These are phyloP conservation scores for Saguinus imperator DNA, from an alignment of 2,113 vertebrate species.

Conservation along the genomic window DNA sequence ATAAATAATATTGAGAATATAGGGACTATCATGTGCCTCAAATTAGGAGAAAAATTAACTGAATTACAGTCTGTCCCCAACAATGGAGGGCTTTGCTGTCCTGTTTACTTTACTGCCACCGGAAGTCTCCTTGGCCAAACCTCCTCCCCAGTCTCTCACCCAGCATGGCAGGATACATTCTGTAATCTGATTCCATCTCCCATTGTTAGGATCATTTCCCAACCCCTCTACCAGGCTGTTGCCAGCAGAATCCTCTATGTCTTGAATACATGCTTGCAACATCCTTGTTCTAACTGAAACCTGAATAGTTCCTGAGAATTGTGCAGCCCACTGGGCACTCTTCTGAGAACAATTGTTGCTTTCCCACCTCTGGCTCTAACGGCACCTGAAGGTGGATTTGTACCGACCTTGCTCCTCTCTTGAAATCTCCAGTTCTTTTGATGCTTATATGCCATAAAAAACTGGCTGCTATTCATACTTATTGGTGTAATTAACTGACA, in stretches of 20 bases:
- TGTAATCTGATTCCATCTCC: background rate
- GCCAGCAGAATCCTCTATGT: background rate
- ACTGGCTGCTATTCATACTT: background rate
- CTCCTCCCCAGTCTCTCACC: fast-evolving
- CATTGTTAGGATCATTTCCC: background rate
- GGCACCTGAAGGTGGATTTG: background rate
- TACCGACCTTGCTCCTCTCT: background rate
- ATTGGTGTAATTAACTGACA: background rate
- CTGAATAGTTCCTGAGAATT: background rate
- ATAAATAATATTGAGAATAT: background rate
- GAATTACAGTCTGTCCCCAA: background rate
- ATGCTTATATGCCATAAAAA: background rate
- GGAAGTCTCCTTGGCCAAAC: background rate
- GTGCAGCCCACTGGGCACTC: background rate
- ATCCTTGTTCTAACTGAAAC: background rate
- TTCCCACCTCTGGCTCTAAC: background rate
- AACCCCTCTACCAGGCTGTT: background rate
- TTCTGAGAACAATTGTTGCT: background rate
- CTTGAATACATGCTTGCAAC: background rate
- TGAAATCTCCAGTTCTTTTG: background rate
- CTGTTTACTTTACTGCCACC: background rate
- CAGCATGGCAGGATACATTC: background rate
- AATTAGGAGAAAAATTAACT: background rate
- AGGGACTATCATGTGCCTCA: background rate
- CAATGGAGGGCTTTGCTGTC: background rate